phyloP scores from a whole-genome alignment of 2,797 vertebrate species.

The Sylvia borin region DNA sequence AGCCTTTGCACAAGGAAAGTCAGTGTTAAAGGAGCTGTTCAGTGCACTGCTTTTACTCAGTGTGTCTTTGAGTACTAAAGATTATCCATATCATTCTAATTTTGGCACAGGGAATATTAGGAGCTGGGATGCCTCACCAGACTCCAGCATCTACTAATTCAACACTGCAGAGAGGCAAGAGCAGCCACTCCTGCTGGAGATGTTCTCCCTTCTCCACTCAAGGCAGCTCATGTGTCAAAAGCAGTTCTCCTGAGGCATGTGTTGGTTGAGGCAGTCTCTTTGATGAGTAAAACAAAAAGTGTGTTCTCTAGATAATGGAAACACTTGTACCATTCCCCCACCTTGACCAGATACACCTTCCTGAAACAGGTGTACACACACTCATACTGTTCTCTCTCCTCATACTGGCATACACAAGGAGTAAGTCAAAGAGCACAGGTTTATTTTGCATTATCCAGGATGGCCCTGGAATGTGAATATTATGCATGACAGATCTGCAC shows the following conservation, averaged over 20 bases:
- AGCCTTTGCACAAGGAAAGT: neutral
- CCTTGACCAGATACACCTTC: neutral
- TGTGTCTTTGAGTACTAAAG: neutral
- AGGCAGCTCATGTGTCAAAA: neutral
- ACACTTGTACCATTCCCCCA: neutral
- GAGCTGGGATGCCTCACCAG: neutral
- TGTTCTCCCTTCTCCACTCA: neutral
- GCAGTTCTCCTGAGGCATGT: neutral
- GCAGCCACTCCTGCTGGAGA: neutral
- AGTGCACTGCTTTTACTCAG: neutral
- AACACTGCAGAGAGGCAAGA: neutral
- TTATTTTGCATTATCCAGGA: neutral
- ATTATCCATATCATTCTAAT: accelerated
- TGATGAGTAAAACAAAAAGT: neutral
- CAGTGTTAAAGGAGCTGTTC: neutral
- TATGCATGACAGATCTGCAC: neutral
- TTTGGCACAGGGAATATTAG: neutral
- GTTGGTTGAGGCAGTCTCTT: neutral
- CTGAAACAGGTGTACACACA: neutral
- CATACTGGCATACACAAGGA: neutral
- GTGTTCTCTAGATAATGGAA: neutral
- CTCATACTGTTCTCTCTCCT: neutral
- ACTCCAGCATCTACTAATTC: neutral
- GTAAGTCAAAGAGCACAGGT: neutral
- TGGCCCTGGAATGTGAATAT: neutral